A percentile compares a stretch with the other conserved stretches of the same genome.
Conservation (phyloP, 2,888 invertebrate species). For the Busseola fusca region DNA sequence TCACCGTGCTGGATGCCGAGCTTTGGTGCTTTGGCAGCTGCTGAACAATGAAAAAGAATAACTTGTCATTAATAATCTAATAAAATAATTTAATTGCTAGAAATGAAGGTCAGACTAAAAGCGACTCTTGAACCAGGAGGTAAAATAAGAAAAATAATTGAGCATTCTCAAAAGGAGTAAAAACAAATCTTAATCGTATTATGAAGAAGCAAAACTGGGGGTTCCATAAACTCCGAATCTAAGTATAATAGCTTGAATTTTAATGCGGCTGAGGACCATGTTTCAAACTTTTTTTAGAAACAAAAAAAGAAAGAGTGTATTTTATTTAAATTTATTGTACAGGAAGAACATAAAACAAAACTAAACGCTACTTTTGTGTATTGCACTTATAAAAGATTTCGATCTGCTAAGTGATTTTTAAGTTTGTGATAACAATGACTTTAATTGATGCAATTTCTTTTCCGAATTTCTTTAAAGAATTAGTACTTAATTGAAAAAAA, state of each 20-base stretch:
- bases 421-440: background rate
- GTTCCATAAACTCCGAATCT: background rate
- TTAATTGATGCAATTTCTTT: background rate
- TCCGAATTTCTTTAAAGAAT: background rate
- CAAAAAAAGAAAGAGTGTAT: too few species aligned
- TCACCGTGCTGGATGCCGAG: slow-evolving; percentile 60
- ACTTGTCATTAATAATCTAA: background rate
- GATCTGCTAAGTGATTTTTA: background rate
- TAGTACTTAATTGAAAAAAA: background rate
- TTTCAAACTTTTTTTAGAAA: background rate
- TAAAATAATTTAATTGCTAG: background rate
- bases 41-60: background rate
- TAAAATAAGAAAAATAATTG: background rate
- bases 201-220: background rate
- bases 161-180: too few species aligned
- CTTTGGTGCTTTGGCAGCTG: slow-evolving; percentile 73
- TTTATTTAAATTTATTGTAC: too few species aligned
- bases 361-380: too few species aligned
- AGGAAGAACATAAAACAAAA: too few species aligned
- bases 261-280: background rate
- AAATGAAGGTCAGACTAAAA: background rate
- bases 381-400: background rate
- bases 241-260: background rate
- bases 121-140: background rate
- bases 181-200: background rate